Base-by-base conservation (phyloP, 2,888 invertebrate species). In the Chouioia cunea region DNA sequence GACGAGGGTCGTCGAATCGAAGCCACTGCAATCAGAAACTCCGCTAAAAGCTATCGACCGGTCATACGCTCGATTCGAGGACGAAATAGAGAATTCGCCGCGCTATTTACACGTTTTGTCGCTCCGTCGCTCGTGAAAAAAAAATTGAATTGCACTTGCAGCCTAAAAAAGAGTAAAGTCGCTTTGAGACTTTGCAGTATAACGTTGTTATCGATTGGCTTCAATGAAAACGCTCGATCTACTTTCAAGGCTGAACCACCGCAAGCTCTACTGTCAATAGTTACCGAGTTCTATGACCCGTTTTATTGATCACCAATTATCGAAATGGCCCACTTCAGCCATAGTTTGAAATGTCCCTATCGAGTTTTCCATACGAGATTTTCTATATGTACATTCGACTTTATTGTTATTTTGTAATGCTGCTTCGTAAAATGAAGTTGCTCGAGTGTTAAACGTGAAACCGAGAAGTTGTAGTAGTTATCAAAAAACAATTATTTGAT, bases 31-130 rank as follows among this genome's bases (percentile, higher is more conserved):
- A 71, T 71, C 66, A 63, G 71, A 71, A 62, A 63, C 62, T 63
- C 68, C 53, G 70, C 69, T 70, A 70, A 74, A 72, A 72, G 72
- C 72, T 74, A 75, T 75, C 69, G 73, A 75, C 52, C 56, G 43
- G 22, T 15, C 20, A 36, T 4, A 6, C 48, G 58, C 18, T 36
- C 60, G 18, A 10, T 20, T 43, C 27, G 14, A 52, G 53, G 70
- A 74, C 70, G 44, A 73, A 69, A 71, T 71, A 56, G 69, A 67
- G 68, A 50, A 73, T 65, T 56, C 68, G 72, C 47, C 66, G 64
- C 64, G 66, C 50, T 70, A 62, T 74, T 70, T 70, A 75, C 75
- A 73, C 73, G 69, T 71, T 73, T 75, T 75, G 75, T 66, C 67
- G 62, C 66, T 69, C 73, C 59, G 52, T 63, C 65, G 65, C 43